Evolutionary conservation across 1,140 invertebrate species (phyloP).

Genomic region (Phocides pigmalion): DNA sequence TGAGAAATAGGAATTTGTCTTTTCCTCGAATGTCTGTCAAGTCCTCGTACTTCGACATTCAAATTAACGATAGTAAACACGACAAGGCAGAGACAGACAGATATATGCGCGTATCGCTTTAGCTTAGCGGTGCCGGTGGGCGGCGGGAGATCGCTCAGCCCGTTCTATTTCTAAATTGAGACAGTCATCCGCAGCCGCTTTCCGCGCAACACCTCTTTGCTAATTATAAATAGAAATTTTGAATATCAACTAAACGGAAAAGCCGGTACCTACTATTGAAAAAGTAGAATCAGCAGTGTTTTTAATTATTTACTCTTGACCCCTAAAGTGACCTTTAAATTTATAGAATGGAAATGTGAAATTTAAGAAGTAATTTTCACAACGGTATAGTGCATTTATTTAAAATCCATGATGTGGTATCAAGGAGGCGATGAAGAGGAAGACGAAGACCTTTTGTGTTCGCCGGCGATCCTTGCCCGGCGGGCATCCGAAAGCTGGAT

Average conservation of each 20-base stretch:
- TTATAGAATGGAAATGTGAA: slow-evolving; percentile 15
- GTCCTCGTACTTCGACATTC: background rate
- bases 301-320: background rate
- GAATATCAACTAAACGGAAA: slow-evolving; percentile 36
- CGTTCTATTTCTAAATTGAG: slow-evolving; percentile 82
- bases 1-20: background rate
- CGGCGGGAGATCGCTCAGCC: slow-evolving; percentile 67
- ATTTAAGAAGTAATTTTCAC: slow-evolving; percentile 6
- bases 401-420: slow-evolving; percentile 86
- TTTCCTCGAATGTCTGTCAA: background rate
- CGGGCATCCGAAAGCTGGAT: slow-evolving; percentile 94
- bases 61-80: slow-evolving; percentile 6
- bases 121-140: slow-evolving; percentile 51
- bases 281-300: background rate
- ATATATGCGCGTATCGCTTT: slow-evolving; percentile 26
- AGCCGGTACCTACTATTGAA: slow-evolving; percentile 15
- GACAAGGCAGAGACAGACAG: slow-evolving; percentile 8
- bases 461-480: slow-evolving; percentile 91
- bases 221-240: slow-evolving; percentile 68
- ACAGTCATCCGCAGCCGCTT: slow-evolving; percentile 77
- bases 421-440: slow-evolving; percentile 87
- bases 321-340: background rate
- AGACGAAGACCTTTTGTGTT: slow-evolving; percentile 93
- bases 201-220: slow-evolving; percentile 74
- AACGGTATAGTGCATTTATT: slow-evolving; percentile 21